Conservation (phyloP, 2,797 vertebrate species). For the Pteronotus mesoamericanus region DNA sequence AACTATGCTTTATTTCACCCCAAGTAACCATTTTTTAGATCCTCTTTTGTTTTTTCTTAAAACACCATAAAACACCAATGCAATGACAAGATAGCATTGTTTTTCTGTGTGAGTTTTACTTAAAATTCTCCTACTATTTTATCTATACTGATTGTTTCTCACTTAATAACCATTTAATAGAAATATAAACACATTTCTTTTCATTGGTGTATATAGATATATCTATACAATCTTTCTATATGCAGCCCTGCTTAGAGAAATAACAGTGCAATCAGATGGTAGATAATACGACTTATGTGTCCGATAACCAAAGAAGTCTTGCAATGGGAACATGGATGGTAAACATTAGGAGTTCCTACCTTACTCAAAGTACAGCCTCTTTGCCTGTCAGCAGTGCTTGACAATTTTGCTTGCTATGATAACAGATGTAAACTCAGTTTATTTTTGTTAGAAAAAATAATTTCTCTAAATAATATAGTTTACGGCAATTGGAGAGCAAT, state of each 20-base stretch:
- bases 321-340: neutral
- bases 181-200: neutral
- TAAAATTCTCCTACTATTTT: neutral
- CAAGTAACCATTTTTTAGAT: neutral
- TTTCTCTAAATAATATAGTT: neutral
- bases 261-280: neutral
- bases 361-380: neutral
- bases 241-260: neutral
- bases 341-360: neutral
- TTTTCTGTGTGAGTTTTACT: neutral
- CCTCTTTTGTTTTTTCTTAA: neutral
- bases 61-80: neutral
- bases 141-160: neutral
- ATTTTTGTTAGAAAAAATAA: conserved; percentile 20
- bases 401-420: neutral
- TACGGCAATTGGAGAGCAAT: neutral
- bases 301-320: conserved; percentile 13
- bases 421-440: neutral
- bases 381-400: neutral
- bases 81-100: neutral
- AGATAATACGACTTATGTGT: neutral
- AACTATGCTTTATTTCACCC: neutral
- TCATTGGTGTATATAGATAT: neutral
- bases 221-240: neutral
- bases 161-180: neutral